Evolutionary conservation across 2,113 vertebrate genomes (phyloP).

Genomic region (Xyliphius kryptos): DNA sequence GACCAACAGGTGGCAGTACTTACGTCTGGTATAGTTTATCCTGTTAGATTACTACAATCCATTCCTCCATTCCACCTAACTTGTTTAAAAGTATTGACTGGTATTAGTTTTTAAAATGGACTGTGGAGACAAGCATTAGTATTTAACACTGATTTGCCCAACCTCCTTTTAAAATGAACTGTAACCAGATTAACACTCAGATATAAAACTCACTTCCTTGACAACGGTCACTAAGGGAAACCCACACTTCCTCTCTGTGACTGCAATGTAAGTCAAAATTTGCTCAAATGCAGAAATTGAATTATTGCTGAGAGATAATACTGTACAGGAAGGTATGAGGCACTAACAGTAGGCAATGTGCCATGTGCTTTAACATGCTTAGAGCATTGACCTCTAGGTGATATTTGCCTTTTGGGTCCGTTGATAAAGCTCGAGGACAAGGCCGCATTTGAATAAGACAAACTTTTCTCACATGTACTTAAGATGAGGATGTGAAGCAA

Average conservation of each 20-base stretch:
- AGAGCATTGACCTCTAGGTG: not conserved
- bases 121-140: too few relatives aligned
- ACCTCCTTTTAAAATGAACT: not conserved
- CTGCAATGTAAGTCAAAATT: constrained; percentile 18
- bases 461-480: not conserved
- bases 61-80: not conserved
- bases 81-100: constrained; percentile 1
- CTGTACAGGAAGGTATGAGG: not conserved
- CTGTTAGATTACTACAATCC: not conserved
- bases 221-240: constrained; percentile 39
- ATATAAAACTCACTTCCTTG: constrained; percentile 35
- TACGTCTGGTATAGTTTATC: not conserved
- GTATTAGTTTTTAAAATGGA: too few relatives aligned
- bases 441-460: not conserved
- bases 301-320: not conserved
- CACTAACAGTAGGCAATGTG: not conserved
- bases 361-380: not conserved
- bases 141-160: too few relatives aligned
- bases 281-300: constrained; percentile 9
- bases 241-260: constrained; percentile 42
- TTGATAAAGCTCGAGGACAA: constrained; percentile 4
- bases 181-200: constrained; percentile 5
- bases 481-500: not conserved
- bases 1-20: constrained; percentile 36
- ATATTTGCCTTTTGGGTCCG: not conserved